Conservation (phyloP, 2,888 invertebrate genomes). For the Sturmia bella region DNA sequence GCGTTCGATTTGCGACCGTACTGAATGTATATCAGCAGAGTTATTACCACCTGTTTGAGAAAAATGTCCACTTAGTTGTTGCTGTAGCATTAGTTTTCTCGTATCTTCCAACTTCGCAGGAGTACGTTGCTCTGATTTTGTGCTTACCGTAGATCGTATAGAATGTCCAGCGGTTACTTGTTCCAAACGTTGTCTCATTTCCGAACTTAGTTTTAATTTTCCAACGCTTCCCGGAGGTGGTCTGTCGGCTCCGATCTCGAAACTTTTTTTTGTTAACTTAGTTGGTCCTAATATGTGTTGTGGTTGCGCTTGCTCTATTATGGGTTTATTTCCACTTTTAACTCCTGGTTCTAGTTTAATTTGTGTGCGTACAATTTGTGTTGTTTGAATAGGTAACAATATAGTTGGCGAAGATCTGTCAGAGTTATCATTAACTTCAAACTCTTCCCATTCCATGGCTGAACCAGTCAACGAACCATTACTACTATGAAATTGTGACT, state of each 20-base stretch:
- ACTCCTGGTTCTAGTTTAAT: constrained; percentile 76
- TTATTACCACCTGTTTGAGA: constrained; percentile 71
- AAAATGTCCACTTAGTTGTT: constrained; percentile 87
- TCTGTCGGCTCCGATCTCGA: constrained; percentile 91
- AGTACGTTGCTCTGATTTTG: constrained; percentile 86
- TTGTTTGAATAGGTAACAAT: constrained; percentile 69
- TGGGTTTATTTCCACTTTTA: constrained; percentile 51
- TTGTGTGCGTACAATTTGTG: constrained; percentile 75
- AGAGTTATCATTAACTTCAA: constrained; percentile 86
- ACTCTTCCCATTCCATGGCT: constrained; percentile 92
- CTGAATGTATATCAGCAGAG: constrained; percentile 78
- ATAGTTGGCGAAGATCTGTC: constrained; percentile 77
- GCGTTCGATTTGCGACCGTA: constrained; percentile 84
- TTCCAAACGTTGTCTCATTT: constrained; percentile 94
- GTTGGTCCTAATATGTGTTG: constrained; percentile 69
- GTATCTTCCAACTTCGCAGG: constrained; percentile 93
- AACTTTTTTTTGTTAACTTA: constrained; percentile 83
- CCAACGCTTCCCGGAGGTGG: constrained; percentile 94
- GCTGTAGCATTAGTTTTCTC: constrained; percentile 91
- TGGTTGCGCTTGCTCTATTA: constrained; percentile 62
- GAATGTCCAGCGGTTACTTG: constrained; percentile 94
- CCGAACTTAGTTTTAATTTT: constrained; percentile 93
- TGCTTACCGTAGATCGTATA: constrained; percentile 89
- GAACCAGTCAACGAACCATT: constrained; percentile 81
- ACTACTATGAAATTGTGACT: constrained; percentile 82